phyloP scores from a whole-genome alignment of 2,797 vertebrate species.

The Psittacula echo region DNA sequence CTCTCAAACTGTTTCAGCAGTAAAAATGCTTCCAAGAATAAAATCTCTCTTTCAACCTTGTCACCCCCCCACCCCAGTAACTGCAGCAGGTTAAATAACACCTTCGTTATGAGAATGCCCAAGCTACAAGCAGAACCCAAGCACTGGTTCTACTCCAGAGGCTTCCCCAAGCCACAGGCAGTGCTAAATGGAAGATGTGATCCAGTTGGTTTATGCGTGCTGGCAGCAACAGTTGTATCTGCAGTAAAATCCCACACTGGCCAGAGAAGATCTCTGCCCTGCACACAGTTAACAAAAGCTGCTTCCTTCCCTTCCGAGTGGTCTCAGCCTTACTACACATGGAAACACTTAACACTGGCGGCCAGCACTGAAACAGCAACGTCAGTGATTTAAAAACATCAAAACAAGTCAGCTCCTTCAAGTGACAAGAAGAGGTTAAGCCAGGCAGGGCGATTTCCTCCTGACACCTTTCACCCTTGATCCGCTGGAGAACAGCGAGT shows the following conservation, averaged over 20 bases:
- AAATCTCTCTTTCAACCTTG: background rate
- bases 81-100: background rate
- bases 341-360: background rate
- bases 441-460: background rate
- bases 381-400: background rate
- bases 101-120: background rate
- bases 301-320: background rate
- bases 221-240: background rate
- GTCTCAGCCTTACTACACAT: background rate
- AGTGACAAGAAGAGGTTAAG: background rate
- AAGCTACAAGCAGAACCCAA: background rate
- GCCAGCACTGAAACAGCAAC: background rate
- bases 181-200: background rate
- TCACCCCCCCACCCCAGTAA: background rate
- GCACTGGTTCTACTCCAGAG: background rate
- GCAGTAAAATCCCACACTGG: background rate
- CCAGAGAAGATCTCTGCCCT: background rate
- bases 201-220: background rate
- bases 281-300: constrained; percentile 1
- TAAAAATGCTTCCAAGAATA: background rate
- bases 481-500: background rate
- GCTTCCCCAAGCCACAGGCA: background rate
- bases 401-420: background rate
- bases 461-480: background rate
- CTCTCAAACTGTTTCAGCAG: background rate